Evolutionary conservation across 2,888 invertebrate species (phyloP), one percentile per base, ranked within the genome.

Genomic region (Argyra leucocephala): DNA sequence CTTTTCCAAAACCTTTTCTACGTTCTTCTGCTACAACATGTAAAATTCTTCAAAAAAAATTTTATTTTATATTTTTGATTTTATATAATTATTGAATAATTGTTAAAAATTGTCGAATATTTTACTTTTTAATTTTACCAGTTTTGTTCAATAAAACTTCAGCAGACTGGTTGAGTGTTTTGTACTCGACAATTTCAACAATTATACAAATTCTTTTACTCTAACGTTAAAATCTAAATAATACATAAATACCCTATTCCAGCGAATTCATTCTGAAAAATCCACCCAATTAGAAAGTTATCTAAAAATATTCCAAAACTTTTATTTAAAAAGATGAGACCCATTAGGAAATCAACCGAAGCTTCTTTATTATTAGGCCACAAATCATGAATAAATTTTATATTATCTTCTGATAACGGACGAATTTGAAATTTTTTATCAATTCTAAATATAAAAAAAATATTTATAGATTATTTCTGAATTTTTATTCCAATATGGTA

Each of bases 251-350:
- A 76, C 76, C 74, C 76, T 59, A 76, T 57, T 1, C 76, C 77
- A 1, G 74, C 66, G 65, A 75, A 78, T 67, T 78, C 78, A 64
- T 78, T 78, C 65, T 76, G 76, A 22, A 78, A 74, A 60, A 74
- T 72, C 78, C 78, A 77, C 21, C 72, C 76, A 24, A 76, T 66
- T 24, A 75, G 66, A 26, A 72, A 72, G 12, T 65, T 61, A 31
- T 69, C 67, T 36, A 72, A 68, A 59, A 71, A 74, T 57, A 74
- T 68, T 3, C 76, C 78, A 26, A 73, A 26, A 0, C 74, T 71
- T 22, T 67, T 62, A 64, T 76, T 75, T 37, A 73, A 68, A 1
- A 68, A 66, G 10, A 76, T 74, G 7, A 76, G 69, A 1, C 73
- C 75, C 37, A 69, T 68, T 18, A 77, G 65, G 58, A 74, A 76